A percentile compares a stretch with the other conserved stretches of the same genome.
These are phyloP conservation scores for Cotesia glomerata DNA, from an alignment of 1,140 invertebrate species.

Conservation along the genomic window DNA sequence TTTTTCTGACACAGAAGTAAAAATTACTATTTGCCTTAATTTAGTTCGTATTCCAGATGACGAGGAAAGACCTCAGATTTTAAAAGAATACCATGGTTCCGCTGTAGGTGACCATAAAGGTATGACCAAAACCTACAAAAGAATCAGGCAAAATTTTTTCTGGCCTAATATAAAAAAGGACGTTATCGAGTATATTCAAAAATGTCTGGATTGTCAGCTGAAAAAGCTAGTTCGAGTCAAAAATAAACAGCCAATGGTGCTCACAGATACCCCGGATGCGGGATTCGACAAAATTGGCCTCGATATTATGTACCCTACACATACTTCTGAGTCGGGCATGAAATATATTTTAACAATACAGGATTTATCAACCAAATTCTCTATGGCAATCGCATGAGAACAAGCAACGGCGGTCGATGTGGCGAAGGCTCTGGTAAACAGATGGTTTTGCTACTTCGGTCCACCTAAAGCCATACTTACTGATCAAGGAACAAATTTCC, in stretches of 20 bases:
- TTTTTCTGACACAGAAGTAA: neutral
- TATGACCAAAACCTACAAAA: conserved; percentile 21
- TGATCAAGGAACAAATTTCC: conserved; percentile 42
- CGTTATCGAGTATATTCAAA: conserved; percentile 21
- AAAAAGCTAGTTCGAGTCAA: conserved; percentile 23
- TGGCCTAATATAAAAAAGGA: conserved; percentile 31
- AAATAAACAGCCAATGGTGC: neutral
- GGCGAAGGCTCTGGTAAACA: conserved; percentile 33
- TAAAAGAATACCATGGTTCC: conserved; percentile 22
- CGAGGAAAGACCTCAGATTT: neutral
- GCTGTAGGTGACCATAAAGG: conserved; percentile 7
- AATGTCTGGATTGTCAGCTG: conserved; percentile 28
- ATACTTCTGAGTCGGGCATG: conserved; percentile 33
- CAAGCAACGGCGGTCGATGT: conserved; percentile 37
- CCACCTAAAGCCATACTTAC: conserved; percentile 41
- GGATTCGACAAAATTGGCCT: conserved; percentile 23
- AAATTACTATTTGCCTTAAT: conserved; percentile 6
- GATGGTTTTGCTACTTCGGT: conserved; percentile 41
- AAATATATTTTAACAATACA: conserved; percentile 43
- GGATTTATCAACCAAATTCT: conserved; percentile 37
- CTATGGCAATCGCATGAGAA: conserved; percentile 30
- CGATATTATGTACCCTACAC: conserved; percentile 43
- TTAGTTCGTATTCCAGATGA: neutral
- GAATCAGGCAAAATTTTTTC: conserved; percentile 20
- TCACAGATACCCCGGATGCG: neutral